A percentile compares a stretch with the other conserved stretches of the same genome.
Conservation (phyloP, 2,888 invertebrate genomes). For the Caenorhabditis sinica region DNA sequence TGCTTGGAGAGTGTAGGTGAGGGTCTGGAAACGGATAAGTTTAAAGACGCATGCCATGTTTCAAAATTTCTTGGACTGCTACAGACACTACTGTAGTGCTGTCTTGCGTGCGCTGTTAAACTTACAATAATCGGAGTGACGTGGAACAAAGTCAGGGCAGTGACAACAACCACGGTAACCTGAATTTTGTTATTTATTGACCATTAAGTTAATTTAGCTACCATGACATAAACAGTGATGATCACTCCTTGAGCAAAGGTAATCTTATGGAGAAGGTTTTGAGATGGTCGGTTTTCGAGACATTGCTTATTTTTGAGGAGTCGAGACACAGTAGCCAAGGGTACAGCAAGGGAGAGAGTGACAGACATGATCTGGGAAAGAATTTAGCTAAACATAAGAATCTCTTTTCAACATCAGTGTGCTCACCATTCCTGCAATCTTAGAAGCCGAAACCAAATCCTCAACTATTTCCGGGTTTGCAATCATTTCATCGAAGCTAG, state of each 20-base stretch:
- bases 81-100: too few species aligned
- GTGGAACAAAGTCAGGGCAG: not conserved
- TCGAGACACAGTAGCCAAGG: not conserved
- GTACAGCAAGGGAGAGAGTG: not conserved
- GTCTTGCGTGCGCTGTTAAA: too few species aligned
- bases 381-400: not conserved
- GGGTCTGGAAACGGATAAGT: not conserved
- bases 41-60: not conserved
- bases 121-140: not conserved
- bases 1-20: not conserved
- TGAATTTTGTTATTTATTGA: not conserved
- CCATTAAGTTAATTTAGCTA: not conserved
- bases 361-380: not conserved
- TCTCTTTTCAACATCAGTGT: not conserved
- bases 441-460: not conserved
- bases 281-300: not conserved
- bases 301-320: not conserved
- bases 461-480: not conserved
- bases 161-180: not conserved
- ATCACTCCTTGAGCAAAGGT: not conserved
- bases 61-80: too few species aligned
- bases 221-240: not conserved
- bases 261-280: not conserved
- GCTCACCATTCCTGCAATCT: not conserved
- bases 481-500: not conserved